Conservation (phyloP, 2,113 vertebrate genomes). For the Gasterosteus nipponicus region DNA sequence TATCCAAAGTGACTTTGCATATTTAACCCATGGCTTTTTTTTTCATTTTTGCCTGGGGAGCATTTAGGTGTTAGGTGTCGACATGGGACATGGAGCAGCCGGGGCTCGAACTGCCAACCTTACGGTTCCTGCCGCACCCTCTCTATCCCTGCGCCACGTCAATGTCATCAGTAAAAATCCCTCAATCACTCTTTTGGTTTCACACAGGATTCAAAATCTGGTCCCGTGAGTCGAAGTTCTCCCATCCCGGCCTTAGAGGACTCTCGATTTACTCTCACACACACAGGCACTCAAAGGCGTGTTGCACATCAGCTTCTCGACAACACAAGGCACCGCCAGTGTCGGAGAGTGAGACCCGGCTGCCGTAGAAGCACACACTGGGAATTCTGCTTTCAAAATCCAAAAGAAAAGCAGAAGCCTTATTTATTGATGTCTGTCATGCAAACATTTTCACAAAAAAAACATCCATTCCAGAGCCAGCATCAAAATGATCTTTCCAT, state of each 20-base stretch:
- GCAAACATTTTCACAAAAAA: slow-evolving; percentile 1
- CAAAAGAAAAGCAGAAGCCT: slow-evolving; percentile 4
- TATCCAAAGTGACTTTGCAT: too few relatives aligned
- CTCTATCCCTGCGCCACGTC: neutral
- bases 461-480: slow-evolving; percentile 1
- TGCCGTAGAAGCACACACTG: neutral
- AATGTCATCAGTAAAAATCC: neutral
- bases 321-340: too few relatives aligned
- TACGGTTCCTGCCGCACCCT: too few relatives aligned
- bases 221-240: neutral
- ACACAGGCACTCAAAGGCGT: too few relatives aligned
- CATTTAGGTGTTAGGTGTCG: too few relatives aligned
- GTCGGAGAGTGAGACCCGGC: neutral
- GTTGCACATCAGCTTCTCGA: neutral
- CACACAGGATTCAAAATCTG: neutral
- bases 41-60: too few relatives aligned
- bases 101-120: too few relatives aligned
- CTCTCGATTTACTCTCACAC: neutral
- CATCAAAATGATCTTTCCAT: neutral
- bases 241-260: neutral
- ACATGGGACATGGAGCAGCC: too few relatives aligned
- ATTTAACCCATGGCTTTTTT: too few relatives aligned
- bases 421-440: slow-evolving; percentile 14
- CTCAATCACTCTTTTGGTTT: neutral
- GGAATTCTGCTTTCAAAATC: slow-evolving; percentile 27